Evolutionary conservation across 2,888 invertebrate genomes (phyloP), one percentile per base, ranked within the genome.

Genomic region (Apodemia duryi): DNA sequence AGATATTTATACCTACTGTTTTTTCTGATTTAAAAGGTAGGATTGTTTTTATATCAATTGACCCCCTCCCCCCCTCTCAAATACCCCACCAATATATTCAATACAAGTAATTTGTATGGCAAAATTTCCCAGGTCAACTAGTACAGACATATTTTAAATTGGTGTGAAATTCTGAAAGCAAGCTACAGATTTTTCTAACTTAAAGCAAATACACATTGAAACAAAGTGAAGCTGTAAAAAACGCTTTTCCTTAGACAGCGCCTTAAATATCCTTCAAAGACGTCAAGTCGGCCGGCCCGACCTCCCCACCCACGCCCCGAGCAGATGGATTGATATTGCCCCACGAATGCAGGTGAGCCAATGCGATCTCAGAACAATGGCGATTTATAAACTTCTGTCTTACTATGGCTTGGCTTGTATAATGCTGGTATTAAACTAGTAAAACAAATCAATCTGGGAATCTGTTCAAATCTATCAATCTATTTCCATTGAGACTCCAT

Each of bases 291-390:
- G 67, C 76, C 68, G 62, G 65, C 63, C 62, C 65, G 68, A 69
- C 66, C 62, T 70, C 67, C 72, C 74, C 72, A 72, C 72, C 71
- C 72, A 71, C 70, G 66, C 61, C 63, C 77, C 75, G 79, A 68
- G 71, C 79, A 86, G 89, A 88, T 88, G 85, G 88, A 89, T 89
- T 87, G 90, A 85, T 89, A 90, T 86, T 83, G 80, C 86, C 77
- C 80, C 77, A 74, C 83, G 80, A 83, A 84, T 86, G 87, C 89
- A 88, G 88, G 89, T 88, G 88, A 86, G 81, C 74, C 78, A 76
- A 76, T 74, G 72, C 81, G 82, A 84, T 88, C 84, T 84, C 79
- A 75, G 82, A 78, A 86, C 85, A 84, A 84, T 79, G 81, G 80
- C 85, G 82, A 86, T 88, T 85, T 83, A 81, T 82, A 83, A 80